Evolutionary conservation across 1,140 invertebrate genomes (phyloP), one percentile per base, ranked within the genome.

Genomic region (Dinoponera quadriceps): DNA sequence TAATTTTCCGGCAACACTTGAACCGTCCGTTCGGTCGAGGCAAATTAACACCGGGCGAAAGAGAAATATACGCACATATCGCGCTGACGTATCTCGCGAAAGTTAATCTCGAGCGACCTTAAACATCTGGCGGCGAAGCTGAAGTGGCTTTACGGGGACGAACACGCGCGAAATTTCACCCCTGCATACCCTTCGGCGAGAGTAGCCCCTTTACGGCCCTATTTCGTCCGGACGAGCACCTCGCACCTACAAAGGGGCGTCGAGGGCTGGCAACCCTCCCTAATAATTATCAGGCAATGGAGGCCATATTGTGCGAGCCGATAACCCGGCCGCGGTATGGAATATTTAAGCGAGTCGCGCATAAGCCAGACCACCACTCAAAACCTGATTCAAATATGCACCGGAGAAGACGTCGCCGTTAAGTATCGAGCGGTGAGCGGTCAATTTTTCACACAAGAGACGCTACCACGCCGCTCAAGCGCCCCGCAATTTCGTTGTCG

Each of bases 231-330:
- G 68, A 48, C 82, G 57, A 49, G 54, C 78, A 68, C 83, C 87
- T 88, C 86, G 83, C 86, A 80, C 87, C 78, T 78, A 73, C 48
- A 66, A 54, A 80, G 60, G 75, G 86, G 66, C 25, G 77, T 57
- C 71, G 44, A 80, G 60, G 75, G 86, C 49, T 38, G 78, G 85
- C 38, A 88, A 73, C 86, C 77, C 74, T 77, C 78, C 87, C 87
- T 88, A 88, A 88, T 88, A 88, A 88, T 88, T 88, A 83, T 87
- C 69, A 78, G 77, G 65, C 87, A 82, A 88, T 88, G 71, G 83
- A 68, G 71, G 83, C 78, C 68, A 85, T 78, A 87, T 82, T 87
- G 83, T 51, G 44, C 49, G 75, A 87, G 57, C 73, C 86, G 77
- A 82, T 87, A 72, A 57, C 83, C 85, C 66, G 29, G 44, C n/a